Base-by-base conservation (phyloP, 1,140 invertebrate species). In the Apis cerana region DNA sequence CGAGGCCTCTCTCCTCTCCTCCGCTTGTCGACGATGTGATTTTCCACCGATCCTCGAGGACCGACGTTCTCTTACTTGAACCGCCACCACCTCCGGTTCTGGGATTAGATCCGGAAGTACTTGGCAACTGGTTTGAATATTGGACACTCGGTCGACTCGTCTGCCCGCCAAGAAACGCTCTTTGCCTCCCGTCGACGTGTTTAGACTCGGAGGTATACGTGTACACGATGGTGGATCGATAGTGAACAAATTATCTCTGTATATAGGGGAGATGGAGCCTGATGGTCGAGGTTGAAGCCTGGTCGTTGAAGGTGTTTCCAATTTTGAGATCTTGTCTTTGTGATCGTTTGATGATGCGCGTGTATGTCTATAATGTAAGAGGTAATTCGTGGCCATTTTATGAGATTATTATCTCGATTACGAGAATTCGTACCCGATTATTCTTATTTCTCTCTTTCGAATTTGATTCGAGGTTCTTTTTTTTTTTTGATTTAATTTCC, bases 101-200 rank as follows among this genome's bases (percentile, higher is more conserved):
- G 65, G 83, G 83, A 88, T 88, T 88, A 88, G 82, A 88, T 88
- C 62, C 75, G 80, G 80, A 85, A 88, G 78, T 88, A 84, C 87
- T 88, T 88, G 87, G 80, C 87, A 88, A 88, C 84, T 88, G 87
- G 75, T 88, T 88, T 86, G 87, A 88, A 88, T 88, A 88, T 88
- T 88, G 87, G 87, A 85, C 84, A 81, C 74, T 75, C 56, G 71
- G 61, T 84, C 80, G 83, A 88, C 86, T 87, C 82, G 82, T 86
- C 86, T 69, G 56, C 21, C 62, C 70, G 56, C 70, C 64, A 71
- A 81, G 82, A 52, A 65, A 65, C 56, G 74, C 77, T 76, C 75
- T 27, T 84, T 64, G 78, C 80, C 71, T 50, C 67, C 81, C 71
- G 33, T 50, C 70, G 23, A 19, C 17, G 8, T 19, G 61, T 70